Base-by-base conservation (phyloP, 2,797 vertebrate species). In the Sebastes itinus region DNA sequence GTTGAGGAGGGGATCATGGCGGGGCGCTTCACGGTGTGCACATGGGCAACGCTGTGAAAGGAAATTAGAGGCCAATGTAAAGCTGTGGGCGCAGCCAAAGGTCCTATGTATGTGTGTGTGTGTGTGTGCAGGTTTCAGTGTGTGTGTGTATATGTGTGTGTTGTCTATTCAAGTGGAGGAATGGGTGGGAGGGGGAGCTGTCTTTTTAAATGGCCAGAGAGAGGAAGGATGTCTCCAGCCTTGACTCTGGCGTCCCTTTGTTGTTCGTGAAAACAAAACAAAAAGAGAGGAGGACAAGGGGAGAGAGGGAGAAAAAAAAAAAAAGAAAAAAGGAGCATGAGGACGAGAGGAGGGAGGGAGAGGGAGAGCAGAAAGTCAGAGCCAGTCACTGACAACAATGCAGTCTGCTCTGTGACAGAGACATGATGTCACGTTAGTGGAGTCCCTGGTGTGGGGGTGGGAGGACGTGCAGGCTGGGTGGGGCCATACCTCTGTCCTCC, bases 251-350 rank as follows among this genome's bases (percentile, higher is more conserved):
- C 88, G 88, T 96, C 94, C 94, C 93, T 93, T 90, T 94, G 80
- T 92, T 96, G 87, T 91, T 92, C 32, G 35, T 88, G 89, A 93
- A 95, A 94, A 92, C 88, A 95, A 95, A 92, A 93, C 92, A 90
- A 93, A 94, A 91, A 86, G 85, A 92, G 85, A 77, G 63, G 76
- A 84, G 71, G 76, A 90, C 86, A 83, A 81, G 84, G 55, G 82
- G 78, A 90, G 77, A 78, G 82, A 74, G 78, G 32, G 80, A 82
- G 86, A 30, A 20, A 62, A 52, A 80, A 79, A 80, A 79, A 67
- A 65, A 60, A 70, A 66, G 58, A 59, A 72, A 46, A 81, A 70
- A 78, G 27, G 80, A 75, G 67, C 81, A 88, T 18, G 75, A 80
- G 82, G 78, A 86, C 74, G 80, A 89, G 81, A 80, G 72, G 81